phyloP scores from a whole-genome alignment of 2,797 vertebrate species.

The Gymnoscopelus microlampas region DNA sequence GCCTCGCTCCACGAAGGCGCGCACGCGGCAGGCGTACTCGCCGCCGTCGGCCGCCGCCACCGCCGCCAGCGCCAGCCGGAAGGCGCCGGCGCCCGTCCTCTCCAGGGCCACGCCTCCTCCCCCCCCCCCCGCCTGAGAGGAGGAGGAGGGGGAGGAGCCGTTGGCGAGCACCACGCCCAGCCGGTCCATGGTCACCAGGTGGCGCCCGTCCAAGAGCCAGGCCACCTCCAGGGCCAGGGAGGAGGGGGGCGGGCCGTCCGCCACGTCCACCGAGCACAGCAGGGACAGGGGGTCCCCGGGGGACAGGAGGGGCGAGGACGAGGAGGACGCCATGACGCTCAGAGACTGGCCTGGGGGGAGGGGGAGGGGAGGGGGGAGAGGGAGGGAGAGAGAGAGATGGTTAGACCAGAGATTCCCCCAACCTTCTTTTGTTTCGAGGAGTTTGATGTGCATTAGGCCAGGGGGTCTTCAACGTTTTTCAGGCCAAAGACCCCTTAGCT shows the following conservation, averaged over 20 bases:
- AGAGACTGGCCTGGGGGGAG: conserved; percentile 82
- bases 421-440: too few species aligned
- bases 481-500: too few species aligned
- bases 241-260: conserved; percentile 76
- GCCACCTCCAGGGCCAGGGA: conserved; percentile 83
- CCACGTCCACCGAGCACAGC: conserved; percentile 80
- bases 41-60: conserved; percentile 80
- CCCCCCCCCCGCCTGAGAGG: conserved; percentile 40
- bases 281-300: conserved; percentile 85
- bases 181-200: conserved; percentile 83
- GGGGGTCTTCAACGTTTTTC: too few species aligned
- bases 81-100: conserved; percentile 77
- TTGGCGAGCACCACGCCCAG: conserved; percentile 83
- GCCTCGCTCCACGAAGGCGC: conserved; percentile 79
- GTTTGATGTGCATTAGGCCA: too few species aligned
- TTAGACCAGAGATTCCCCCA: too few species aligned
- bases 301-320: conserved; percentile 64
- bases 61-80: conserved; percentile 81
- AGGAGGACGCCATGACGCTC: conserved; percentile 70
- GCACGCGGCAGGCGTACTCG: conserved; percentile 86
- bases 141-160: conserved; percentile 34
- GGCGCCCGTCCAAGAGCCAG: conserved; percentile 85
- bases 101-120: conserved; percentile 74
- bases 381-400: conserved; percentile 31
- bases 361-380: conserved; percentile 56